These are phyloP conservation scores for Seira ritae DNA, from an alignment of 2,888 invertebrate genomes.

Conservation along the genomic window DNA sequence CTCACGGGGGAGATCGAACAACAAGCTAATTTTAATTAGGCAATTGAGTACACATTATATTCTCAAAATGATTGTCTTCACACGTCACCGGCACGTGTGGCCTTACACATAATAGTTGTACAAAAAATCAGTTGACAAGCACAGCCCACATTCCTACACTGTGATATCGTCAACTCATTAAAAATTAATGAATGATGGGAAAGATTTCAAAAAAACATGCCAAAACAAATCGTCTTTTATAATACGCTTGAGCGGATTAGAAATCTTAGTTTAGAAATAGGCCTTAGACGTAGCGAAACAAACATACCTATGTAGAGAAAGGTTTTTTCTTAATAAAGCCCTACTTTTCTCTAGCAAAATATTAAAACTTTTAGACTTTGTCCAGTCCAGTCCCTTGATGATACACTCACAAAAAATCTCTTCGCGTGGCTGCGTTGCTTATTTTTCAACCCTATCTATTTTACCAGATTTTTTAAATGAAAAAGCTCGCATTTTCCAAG, in stretches of 20 bases:
- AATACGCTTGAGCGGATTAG: not conserved
- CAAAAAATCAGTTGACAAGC: too few relatives aligned
- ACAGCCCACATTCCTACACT: too few relatives aligned
- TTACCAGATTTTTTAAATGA: not conserved
- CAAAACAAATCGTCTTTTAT: not conserved
- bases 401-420: not conserved
- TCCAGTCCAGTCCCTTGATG: conserved; percentile 9
- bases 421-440: conserved; percentile 39
- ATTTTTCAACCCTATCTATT: not conserved
- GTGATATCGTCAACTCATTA: not conserved
- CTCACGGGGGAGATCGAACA: not conserved
- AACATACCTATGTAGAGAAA: not conserved
- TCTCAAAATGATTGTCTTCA: not conserved
- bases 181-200: not conserved
- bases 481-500: not conserved
- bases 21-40: not conserved
- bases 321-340: not conserved
- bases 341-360: not conserved
- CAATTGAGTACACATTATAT: not conserved
- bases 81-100: not conserved
- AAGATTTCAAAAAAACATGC: not conserved
- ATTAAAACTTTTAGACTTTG: too few relatives aligned
- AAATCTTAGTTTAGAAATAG: not conserved
- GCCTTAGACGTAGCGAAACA: not conserved
- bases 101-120: not conserved